Evolutionary conservation across 2,797 vertebrate species (phyloP).

Genomic region (Micrastur ruficollis): DNA sequence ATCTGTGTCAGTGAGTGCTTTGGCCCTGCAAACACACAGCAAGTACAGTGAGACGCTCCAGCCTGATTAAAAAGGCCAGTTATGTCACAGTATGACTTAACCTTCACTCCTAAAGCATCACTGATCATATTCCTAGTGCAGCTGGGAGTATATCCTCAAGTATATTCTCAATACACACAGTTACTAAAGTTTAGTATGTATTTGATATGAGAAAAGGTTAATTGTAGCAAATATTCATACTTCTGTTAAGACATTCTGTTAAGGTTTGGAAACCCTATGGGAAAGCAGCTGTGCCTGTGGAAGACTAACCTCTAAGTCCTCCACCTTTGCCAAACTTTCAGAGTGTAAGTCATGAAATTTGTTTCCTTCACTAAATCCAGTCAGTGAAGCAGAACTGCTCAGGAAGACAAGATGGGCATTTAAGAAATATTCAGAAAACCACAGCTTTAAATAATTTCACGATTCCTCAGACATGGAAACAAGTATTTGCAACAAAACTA

Average conservation of each 20-base stretch:
- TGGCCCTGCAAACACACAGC: conserved; percentile 79
- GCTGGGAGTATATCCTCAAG: background rate
- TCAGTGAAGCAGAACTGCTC: background rate
- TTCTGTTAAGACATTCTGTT: background rate
- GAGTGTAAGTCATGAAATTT: background rate
- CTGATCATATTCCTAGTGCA: background rate
- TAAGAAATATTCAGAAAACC: background rate
- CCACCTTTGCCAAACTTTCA: background rate
- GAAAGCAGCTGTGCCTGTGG: background rate
- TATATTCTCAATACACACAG: background rate
- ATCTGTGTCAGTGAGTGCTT: conserved; percentile 97
- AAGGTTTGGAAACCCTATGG: background rate
- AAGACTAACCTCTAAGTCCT: background rate
- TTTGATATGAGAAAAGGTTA: background rate
- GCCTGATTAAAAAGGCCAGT: background rate
- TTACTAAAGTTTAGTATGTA: background rate
- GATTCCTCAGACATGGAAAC: background rate
- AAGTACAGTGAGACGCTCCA: background rate
- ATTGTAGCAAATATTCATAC: background rate
- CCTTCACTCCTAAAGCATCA: background rate
- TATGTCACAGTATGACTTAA: background rate
- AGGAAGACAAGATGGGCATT: background rate
- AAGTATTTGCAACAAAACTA: background rate
- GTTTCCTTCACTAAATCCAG: background rate
- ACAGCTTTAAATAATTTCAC: background rate